A percentile compares a stretch with the other conserved stretches of the same genome.
phyloP scores from a whole-genome alignment of 2,888 invertebrate genomes.

The Tuberolachnus salignus region DNA sequence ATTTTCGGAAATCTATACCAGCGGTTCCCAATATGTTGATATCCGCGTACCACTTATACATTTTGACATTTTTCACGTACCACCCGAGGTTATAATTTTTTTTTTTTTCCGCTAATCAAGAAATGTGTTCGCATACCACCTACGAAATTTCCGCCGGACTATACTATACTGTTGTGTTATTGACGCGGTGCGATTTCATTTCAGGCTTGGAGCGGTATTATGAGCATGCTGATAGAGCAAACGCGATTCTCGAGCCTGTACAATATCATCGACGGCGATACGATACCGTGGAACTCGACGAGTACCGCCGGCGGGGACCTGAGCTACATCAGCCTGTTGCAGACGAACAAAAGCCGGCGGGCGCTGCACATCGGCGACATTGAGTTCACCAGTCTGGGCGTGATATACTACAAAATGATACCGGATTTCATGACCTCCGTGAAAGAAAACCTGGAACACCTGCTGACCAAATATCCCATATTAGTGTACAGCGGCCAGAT shows the following conservation, averaged over 20 bases:
- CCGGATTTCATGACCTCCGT: slow-evolving; percentile 82
- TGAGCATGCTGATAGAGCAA: slow-evolving; percentile 57
- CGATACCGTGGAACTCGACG: slow-evolving; percentile 48
- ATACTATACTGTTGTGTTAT: no score
- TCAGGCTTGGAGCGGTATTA: slow-evolving; percentile 58
- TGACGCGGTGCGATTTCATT: slow-evolving; percentile 1
- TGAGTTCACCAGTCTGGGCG: slow-evolving; percentile 70
- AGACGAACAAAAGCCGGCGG: slow-evolving; percentile 57
- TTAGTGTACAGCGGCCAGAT: slow-evolving; percentile 89
- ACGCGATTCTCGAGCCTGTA: slow-evolving; percentile 58
- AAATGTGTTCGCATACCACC: no score
- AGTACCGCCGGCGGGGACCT: slow-evolving; percentile 58
- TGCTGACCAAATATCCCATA: slow-evolving; percentile 67
- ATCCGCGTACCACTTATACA: no score
- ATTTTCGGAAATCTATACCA: no score
- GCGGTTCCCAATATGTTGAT: no score
- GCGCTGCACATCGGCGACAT: slow-evolving; percentile 85
- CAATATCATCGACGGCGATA: slow-evolving; percentile 57
- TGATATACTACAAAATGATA: slow-evolving; percentile 72
- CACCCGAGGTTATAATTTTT: no score
- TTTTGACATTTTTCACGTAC: no score
- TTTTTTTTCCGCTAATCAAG: no score
- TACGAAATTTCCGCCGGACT: no score
- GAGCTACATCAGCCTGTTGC: slow-evolving; percentile 57
- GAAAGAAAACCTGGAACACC: slow-evolving; percentile 70